These are phyloP conservation scores for Pardosa pseudoannulata DNA, from an alignment of 2,888 invertebrate species.

Conservation along the genomic window DNA sequence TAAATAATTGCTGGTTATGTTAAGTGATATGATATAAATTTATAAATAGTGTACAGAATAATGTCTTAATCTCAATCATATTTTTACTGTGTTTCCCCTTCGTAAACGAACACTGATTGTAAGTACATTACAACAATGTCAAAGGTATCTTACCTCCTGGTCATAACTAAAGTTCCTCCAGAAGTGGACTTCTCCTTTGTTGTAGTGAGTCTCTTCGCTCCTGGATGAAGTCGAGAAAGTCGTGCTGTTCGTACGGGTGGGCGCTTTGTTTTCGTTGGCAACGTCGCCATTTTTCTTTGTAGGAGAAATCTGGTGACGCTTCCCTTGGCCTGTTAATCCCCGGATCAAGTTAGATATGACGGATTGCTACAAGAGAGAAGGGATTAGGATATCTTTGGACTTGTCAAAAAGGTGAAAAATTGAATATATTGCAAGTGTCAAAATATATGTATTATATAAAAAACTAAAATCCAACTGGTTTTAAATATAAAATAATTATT, in stretches of 20 bases:
- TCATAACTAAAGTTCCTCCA: conserved; percentile 67
- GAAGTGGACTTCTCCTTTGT: conserved; percentile 51
- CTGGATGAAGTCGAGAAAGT: conserved; percentile 35
- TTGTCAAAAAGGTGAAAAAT: neutral
- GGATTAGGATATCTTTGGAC: neutral
- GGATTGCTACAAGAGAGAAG: conserved; percentile 31
- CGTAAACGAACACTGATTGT: too few species aligned
- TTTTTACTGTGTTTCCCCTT: too few species aligned
- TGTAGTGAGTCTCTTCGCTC: neutral
- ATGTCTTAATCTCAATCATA: too few species aligned
- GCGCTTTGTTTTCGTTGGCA: neutral
- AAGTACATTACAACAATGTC: too few species aligned
- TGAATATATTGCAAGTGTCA: neutral
- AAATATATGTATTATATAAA: neutral
- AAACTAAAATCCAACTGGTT: neutral
- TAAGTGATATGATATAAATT: too few species aligned
- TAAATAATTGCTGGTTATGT: too few species aligned
- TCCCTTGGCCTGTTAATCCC: conserved; percentile 46
- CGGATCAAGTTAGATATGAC: conserved; percentile 47
- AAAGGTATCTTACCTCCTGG: conserved; percentile 48
- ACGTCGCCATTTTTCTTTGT: conserved; percentile 40
- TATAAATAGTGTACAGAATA: too few species aligned
- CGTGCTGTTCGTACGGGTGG: conserved; percentile 39
- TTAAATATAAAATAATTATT: neutral
- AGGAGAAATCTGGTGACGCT: conserved; percentile 44